Conservation (phyloP, 2,888 invertebrate genomes). For the Drosophila dives region DNA sequence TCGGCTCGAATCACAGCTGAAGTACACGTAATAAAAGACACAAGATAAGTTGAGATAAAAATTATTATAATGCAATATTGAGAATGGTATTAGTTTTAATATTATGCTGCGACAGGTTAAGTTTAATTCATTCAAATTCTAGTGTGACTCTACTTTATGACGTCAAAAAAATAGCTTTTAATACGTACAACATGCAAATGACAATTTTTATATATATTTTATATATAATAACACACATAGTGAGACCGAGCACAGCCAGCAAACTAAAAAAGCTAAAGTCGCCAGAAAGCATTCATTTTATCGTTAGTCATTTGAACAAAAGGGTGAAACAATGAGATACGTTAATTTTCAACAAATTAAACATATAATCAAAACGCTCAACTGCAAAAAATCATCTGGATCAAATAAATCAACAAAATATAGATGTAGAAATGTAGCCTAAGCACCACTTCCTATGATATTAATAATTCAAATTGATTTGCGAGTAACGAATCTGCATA, state of each 20-base stretch:
- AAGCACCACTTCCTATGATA: neutral
- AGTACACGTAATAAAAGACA: constrained; percentile 7
- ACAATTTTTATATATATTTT: neutral
- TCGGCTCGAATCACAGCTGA: constrained; percentile 1
- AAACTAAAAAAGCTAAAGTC: constrained; percentile 28
- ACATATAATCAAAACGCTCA: constrained; percentile 26
- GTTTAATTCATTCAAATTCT: neutral
- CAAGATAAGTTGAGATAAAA: neutral
- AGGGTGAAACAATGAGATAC: constrained; percentile 35
- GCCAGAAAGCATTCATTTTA: constrained; percentile 57
- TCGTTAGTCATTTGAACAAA: constrained; percentile 20
- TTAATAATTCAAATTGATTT: constrained; percentile 15
- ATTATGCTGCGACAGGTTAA: neutral
- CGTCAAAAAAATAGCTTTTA: neutral
- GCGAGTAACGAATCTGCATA: constrained; percentile 9
- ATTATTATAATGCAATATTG: neutral
- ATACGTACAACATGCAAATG: neutral
- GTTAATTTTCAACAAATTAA: constrained; percentile 52
- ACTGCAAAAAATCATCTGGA: constrained; percentile 34
- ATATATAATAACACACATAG: no score
- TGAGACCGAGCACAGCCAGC: constrained; percentile 1
- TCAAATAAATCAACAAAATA: constrained; percentile 31
- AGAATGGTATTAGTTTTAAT: neutral
- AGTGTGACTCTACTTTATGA: neutral
- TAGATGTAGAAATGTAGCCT: constrained; percentile 4